Evolutionary conservation across 2,797 vertebrate species (phyloP).

Genomic region (Sebastiscus tertius): DNA sequence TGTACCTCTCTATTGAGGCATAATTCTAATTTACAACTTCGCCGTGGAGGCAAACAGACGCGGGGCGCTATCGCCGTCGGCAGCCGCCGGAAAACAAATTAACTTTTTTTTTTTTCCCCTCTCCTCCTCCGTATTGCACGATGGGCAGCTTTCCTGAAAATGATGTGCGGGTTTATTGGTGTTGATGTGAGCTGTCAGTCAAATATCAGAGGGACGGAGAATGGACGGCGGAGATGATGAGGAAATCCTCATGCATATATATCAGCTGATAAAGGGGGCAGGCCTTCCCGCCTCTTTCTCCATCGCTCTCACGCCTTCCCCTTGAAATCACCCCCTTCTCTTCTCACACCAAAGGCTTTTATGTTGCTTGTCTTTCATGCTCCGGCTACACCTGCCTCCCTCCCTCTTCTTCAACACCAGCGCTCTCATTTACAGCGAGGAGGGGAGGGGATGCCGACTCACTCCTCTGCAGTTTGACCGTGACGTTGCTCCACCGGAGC

Average conservation of each 20-base stretch:
- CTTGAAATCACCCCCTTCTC: conserved; percentile 36
- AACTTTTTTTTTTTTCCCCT: conserved; percentile 59
- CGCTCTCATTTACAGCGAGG: conserved; percentile 1
- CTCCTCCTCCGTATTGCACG: conserved; percentile 29
- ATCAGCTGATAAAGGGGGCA: conserved; percentile 73
- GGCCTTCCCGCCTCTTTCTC: not conserved
- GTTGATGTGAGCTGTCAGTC: conserved; percentile 80
- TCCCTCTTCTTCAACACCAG: conserved; percentile 6
- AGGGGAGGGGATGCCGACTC: conserved; percentile 5
- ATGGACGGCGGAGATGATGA: conserved; percentile 67
- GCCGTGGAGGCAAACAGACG: conserved; percentile 60
- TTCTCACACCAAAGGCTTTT: conserved; percentile 47
- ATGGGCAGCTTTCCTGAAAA: conserved; percentile 65
- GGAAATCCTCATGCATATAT: conserved; percentile 80
- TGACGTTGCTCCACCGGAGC: conserved; percentile 46
- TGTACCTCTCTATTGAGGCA: conserved; percentile 44
- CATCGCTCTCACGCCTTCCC: conserved; percentile 8
- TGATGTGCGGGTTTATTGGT: conserved; percentile 76
- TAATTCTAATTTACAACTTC: conserved; percentile 76
- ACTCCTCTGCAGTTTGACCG: conserved; percentile 29
- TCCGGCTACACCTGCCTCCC: conserved; percentile 30
- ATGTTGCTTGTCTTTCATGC: conserved; percentile 49
- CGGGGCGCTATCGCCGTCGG: conserved; percentile 63
- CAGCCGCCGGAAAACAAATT: conserved; percentile 77
- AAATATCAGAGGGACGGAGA: conserved; percentile 68